Evolutionary conservation across 2,888 invertebrate species (phyloP), one percentile per base, ranked within the genome.

Genomic region (Pachymerium ferrugineum): DNA sequence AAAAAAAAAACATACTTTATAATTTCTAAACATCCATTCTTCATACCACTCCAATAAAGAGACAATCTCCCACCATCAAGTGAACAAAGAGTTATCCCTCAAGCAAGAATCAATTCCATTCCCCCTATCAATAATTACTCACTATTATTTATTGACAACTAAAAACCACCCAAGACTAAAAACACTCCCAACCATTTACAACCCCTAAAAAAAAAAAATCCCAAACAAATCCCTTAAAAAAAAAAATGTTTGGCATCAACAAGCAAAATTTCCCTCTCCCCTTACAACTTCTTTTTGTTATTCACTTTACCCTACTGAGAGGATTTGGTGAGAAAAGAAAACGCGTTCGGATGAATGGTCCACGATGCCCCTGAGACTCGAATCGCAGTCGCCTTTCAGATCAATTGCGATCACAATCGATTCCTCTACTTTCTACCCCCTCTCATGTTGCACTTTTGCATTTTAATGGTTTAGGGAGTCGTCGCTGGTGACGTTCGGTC

Each of bases 271-370:
- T 42, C 42, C 16, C 8, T 42, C 42, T 14, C 14, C 42, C 42
- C 42, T 4, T 42, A 42, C 42, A 42, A 42, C 8, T 42, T 42
- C 42, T 42, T 42, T 42, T 42, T 42, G 42, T 42, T 42, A 42
- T 42, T 42, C 42, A 42, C 42, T 42, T 42, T 42, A 42, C 42
- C 42, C 42, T 42, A 42, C 42, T 42, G 42, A 42, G 42, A 42
- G 42, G 42, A 42, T 42, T 42, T 42, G 42, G 42, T 42, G 42
- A 42, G 42, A 42, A 42, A 42, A 42, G 42, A 42, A 42, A 42
- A 42, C 42, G 42, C 42, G 42, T 42, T 42, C 42, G 42, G 42
- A 42, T 42, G 42, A 42, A 42, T 42, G 42, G 42, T 42, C 42
- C 8, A 42, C 42, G 42, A 42, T 42, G 16, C 42, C 42, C 42